These are phyloP conservation scores for Ctenoplectra terminalis DNA, from an alignment of 1,140 invertebrate species.

Conservation along the genomic window DNA sequence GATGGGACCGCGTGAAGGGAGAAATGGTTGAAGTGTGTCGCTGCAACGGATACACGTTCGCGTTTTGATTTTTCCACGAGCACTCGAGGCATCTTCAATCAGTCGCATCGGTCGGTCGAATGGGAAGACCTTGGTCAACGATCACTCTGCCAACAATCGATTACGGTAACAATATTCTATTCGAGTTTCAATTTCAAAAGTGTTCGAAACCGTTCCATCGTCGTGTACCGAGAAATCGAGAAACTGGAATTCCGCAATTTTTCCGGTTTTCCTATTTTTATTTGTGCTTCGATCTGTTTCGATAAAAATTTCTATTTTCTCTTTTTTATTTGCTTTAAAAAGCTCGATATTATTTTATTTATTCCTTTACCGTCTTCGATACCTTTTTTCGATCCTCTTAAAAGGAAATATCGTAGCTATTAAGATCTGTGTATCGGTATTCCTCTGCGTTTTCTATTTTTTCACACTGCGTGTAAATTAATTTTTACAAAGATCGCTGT, in stretches of 20 bases:
- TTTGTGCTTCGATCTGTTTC: no score
- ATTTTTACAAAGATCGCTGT: no score
- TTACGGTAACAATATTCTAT: slow-evolving; percentile 10
- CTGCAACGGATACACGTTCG: neutral
- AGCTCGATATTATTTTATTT: no score
- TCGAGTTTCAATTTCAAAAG: slow-evolving; percentile 35
- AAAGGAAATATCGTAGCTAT: no score
- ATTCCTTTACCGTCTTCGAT: no score
- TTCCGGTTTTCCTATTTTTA: neutral
- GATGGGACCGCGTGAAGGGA: neutral
- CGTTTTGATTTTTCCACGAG: slow-evolving; percentile 22
- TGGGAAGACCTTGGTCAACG: slow-evolving; percentile 21
- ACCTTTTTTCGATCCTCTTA: no score
- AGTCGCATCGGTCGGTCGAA: neutral
- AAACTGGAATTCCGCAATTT: neutral
- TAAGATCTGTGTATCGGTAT: no score
- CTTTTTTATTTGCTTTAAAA: no score
- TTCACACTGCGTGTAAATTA: no score
- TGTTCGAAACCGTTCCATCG: neutral
- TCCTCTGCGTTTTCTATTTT: no score
- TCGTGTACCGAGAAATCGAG: neutral
- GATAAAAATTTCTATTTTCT: no score
- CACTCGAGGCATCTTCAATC: slow-evolving; percentile 28
- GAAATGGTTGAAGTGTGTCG: slow-evolving; percentile 11
- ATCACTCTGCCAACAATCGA: neutral